Evolutionary conservation across 2,888 invertebrate species (phyloP), one percentile per base, ranked within the genome.

Genomic region (Nomada ferruginata): DNA sequence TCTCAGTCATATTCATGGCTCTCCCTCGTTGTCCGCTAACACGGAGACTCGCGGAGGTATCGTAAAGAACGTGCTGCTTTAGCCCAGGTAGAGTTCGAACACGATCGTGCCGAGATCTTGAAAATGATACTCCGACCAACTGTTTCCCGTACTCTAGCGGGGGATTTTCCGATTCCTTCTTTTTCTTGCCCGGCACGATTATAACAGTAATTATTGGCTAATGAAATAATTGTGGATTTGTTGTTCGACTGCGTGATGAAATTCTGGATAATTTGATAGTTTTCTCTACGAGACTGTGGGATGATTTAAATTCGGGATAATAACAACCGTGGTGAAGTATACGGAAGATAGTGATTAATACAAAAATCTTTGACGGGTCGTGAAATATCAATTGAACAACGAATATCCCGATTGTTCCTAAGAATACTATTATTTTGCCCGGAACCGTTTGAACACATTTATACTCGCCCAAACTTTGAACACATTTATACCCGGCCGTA

Each of bases 1-100:
- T 72, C 83, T 79, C 83, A 72, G 82, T 87, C 79, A 85, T 83
- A 84, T 88, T 88, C 87, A 85, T 75, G 84, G 78, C 59, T 84
- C 81, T 75, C 57, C 65, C 74, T 72, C 74, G 84, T 86, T 77
- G 78, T 63, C 65, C 79, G 72, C 68, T 79, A 83, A 83, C 78
- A 73, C 79, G 76, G 76, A 57, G 68, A 76, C 71, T 53, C 71
- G 52, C 10, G 72, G 47, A 26, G 63, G 61, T 72, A 71, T 84
- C 84, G 84, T 86, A 86, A 86, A 86, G 82, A 86, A 76, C 68
- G 64, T 44, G 76, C 77, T 82, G 72, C 74, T 86, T 84, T 66
- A 44, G 52, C 69, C 36, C 70, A 82, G 79, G 78, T 82, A 84
- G 80, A 86, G 82, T 82, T 86, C 60, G 71, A 63, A 65, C 42